A percentile compares a stretch with the other conserved stretches of the same genome.
These are phyloP conservation scores for Leucophora obtusa DNA, from an alignment of 2,888 invertebrate genomes.

Conservation along the genomic window DNA sequence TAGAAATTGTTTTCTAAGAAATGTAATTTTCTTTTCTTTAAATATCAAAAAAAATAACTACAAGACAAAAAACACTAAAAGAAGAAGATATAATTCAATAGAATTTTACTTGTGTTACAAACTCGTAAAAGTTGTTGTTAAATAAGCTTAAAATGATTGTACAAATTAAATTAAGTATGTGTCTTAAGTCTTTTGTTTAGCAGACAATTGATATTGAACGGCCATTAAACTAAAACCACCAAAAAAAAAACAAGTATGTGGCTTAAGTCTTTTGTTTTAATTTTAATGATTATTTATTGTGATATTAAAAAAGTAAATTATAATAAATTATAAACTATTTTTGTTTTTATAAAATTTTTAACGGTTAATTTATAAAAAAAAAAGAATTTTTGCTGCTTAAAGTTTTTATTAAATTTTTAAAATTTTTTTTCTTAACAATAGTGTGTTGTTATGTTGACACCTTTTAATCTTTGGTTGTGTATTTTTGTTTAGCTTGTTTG, in stretches of 20 bases:
- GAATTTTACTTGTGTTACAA: conserved; percentile 30
- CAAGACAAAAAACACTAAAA: conserved; percentile 18
- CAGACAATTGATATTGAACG: conserved; percentile 18
- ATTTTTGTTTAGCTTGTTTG: conserved; percentile 1
- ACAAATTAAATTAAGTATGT: conserved; percentile 51
- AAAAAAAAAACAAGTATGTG: conserved; percentile 5
- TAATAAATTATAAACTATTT: conserved; percentile 12
- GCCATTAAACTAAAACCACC: neutral
- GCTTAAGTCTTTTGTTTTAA: conserved; percentile 33
- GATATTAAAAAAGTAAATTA: conserved; percentile 9
- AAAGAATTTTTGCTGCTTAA: neutral
- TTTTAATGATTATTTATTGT: conserved; percentile 18
- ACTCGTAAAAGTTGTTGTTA: conserved; percentile 36
- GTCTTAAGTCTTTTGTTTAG: conserved; percentile 43
- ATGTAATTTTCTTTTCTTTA: conserved; percentile 58
- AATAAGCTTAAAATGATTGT: conserved; percentile 44
- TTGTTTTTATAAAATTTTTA: conserved; percentile 15
- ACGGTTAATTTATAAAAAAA: conserved; percentile 11
- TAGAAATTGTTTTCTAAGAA: conserved; percentile 64
- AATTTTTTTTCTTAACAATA: conserved; percentile 14
- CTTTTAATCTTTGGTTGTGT: conserved; percentile 31
- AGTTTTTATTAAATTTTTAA: conserved; percentile 1
- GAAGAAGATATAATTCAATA: conserved; percentile 41
- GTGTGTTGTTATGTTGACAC: conserved; percentile 48
- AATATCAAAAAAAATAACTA: conserved; percentile 13